Percentiles rank a stretch among this genome's conserved stretches.
These are phyloP conservation scores for Parazoanthus swiftii DNA, from an alignment of 92 coral and sea anemone species.

Conservation along the genomic window DNA sequence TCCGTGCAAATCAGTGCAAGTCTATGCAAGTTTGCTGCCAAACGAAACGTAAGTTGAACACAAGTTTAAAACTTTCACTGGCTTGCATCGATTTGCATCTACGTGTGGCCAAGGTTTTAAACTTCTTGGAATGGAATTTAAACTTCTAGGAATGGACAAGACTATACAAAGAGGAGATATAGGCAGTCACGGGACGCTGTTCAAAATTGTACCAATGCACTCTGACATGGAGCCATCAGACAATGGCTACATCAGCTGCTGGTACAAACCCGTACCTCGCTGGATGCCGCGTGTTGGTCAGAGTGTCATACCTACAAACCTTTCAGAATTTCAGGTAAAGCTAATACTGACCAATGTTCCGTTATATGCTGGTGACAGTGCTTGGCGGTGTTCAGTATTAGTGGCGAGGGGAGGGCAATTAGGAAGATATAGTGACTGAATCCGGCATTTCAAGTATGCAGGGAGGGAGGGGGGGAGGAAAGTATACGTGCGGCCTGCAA, in stretches of 20 bases:
- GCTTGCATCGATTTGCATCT: too few relatives aligned
- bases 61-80: too few relatives aligned
- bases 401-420: too few relatives aligned
- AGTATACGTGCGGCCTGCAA: too few relatives aligned
- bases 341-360: background rate
- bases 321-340: constrained; percentile 80
- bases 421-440: too few relatives aligned
- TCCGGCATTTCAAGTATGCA: too few relatives aligned
- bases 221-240: constrained; percentile 71
- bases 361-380: background rate
- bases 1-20: too few relatives aligned
- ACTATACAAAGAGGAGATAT: constrained; percentile 98
- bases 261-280: constrained; percentile 81
- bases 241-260: constrained; percentile 80
- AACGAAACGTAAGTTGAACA: too few relatives aligned
- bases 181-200: constrained; percentile 78
- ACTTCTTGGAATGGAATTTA: constrained; percentile 92
- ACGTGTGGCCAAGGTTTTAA: too few relatives aligned
- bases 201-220: constrained; percentile 94
- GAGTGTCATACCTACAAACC: constrained; percentile 86
- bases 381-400: too few relatives aligned
- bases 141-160: constrained; percentile 93
- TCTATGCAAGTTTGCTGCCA: too few relatives aligned
- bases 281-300: constrained; percentile 91
- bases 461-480: too few relatives aligned